Base-by-base conservation (phyloP, 2,797 vertebrate species). In the Chaetophractus vellerosus region DNA sequence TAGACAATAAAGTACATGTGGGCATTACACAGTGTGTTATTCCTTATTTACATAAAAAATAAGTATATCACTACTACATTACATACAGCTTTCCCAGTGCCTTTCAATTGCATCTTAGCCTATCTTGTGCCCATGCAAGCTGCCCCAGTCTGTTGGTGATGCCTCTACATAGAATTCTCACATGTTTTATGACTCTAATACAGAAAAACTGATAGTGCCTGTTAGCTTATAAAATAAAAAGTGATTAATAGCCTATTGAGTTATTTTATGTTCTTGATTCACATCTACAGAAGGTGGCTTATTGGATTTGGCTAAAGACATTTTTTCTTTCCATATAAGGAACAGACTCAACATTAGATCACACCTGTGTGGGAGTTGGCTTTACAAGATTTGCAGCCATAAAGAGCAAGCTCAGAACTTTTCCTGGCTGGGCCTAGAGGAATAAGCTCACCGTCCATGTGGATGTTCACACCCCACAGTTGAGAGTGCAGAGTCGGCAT, bases 401-500 rank as follows among this genome's bases (percentile, higher is more conserved):
- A n/a, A 45, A 95, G 80, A 90, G 18, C 50, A 69, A 74, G 91
- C 94, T 96, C 75, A 91, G 89, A 97, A 68, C 81, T 79, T 81
- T 57, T 94, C 69, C 76, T 97, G 96, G 92, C 94, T 95, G 74
- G 86, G 57, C 68, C 38, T 96, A 86, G 76, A 66, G 28, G 74
- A 88, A 78, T 38, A 38, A 94, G 57, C 64, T 33, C 84, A 87
- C 93, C 90, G 75, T 84, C 86, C 96, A 61, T 31, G 68, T 63
- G 80, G 91, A 36, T 80, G 97, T 97, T 97, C 97, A 94, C 89
- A 87, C 64, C 14, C 33, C 33, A 31, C 21, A 48, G 85, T 59
- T 94, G 87, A 96, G 95, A 52, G 90, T 91, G 80, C 87, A 83
- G 78, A 90, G 80, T 90, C 66, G 96, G 92, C 92, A 83, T 88